A percentile compares a stretch with the other conserved stretches of the same genome.
These are phyloP conservation scores for Aphidius gifuensis DNA, from an alignment of 1,140 invertebrate species.

Conservation along the genomic window DNA sequence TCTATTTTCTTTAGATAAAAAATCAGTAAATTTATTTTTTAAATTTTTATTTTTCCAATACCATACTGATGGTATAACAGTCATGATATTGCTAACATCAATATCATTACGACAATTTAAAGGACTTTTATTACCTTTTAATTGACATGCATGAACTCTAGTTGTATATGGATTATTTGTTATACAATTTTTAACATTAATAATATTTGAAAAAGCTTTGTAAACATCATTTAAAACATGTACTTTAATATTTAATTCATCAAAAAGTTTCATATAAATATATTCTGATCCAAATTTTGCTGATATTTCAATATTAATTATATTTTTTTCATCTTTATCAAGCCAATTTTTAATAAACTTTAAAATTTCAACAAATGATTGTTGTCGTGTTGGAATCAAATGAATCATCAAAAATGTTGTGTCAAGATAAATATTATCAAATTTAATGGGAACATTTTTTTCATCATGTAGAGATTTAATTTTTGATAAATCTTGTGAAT, in stretches of 20 bases:
- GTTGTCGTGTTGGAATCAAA: conserved; percentile 58
- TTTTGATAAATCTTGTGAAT: conserved; percentile 55
- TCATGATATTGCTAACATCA: conserved; percentile 36
- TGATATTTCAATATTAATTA: conserved; percentile 56
- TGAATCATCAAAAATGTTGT: conserved; percentile 63
- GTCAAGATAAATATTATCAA: conserved; percentile 67
- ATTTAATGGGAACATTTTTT: conserved; percentile 46
- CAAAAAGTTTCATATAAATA: conserved; percentile 59
- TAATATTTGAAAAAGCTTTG: conserved; percentile 42
- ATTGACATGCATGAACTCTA: conserved; percentile 52
- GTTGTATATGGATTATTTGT: conserved; percentile 43
- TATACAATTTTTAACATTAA: conserved; percentile 49
- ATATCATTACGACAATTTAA: conserved; percentile 34
- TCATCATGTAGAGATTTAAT: conserved; percentile 56
- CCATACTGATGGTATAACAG: conserved; percentile 55
- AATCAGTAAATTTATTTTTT: conserved; percentile 37
- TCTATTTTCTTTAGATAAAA: conserved; percentile 31
- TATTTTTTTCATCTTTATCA: conserved; percentile 44
- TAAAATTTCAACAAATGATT: conserved; percentile 55
- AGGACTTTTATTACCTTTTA: conserved; percentile 28
- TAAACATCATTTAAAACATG: conserved; percentile 51
- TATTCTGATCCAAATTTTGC: conserved; percentile 62
- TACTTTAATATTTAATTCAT: conserved; percentile 55
- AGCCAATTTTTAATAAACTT: conserved; percentile 59
- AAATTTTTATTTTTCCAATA: conserved; percentile 52